Percentiles rank a stretch among this genome's conserved stretches.
These are phyloP conservation scores for Galeopterus variegatus DNA, from an alignment of 2,113 vertebrate species.

Conservation along the genomic window DNA sequence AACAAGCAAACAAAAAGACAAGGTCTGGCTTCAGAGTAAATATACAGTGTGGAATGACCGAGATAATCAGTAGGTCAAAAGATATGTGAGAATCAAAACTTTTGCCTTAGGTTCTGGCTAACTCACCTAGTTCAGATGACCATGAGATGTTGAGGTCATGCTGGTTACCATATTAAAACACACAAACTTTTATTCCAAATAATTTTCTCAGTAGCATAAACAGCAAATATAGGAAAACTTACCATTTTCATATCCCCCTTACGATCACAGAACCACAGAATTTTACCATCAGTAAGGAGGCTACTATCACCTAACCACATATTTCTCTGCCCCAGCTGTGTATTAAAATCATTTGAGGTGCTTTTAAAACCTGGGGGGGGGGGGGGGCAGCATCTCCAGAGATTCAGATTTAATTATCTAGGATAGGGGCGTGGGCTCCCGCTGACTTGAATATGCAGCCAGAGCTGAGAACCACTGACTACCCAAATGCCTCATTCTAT, in stretches of 20 bases:
- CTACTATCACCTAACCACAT: not conserved
- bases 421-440: not conserved
- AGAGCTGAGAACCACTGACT: not conserved
- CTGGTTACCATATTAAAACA: not conserved
- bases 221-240: not conserved
- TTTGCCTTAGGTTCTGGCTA: not conserved
- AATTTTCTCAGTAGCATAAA: not conserved
- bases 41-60: not conserved
- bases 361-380: not conserved
- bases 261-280: not conserved
- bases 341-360: not conserved
- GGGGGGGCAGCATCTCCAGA: not conserved
- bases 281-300: not conserved
- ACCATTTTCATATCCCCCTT: not conserved
- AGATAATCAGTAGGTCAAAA: not conserved
- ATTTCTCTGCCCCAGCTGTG: not conserved
- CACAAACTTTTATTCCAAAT: not conserved
- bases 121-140: not conserved
- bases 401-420: not conserved
- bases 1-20: not conserved
- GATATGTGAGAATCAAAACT: not conserved
- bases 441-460: not conserved
- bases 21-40: not conserved
- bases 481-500: not conserved
- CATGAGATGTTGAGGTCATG: not conserved